Base-by-base conservation (phyloP, 30 jellyfish, hydroid and myxozoan genomes). In the Pelagia noctiluca region DNA sequence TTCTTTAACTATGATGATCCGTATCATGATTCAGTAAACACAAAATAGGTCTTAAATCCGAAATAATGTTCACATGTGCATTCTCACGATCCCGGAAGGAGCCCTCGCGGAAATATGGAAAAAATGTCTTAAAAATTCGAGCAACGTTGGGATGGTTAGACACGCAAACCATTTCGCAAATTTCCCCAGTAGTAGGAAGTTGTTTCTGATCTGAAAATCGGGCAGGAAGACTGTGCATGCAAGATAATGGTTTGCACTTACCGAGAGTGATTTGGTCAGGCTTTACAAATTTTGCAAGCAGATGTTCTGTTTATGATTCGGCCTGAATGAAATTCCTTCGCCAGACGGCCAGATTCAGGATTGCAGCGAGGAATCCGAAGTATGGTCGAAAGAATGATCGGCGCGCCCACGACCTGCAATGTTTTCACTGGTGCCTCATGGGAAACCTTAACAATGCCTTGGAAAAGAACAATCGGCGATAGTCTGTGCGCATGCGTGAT, bases 391-490 rank as follows among this genome's bases (percentile, higher is more conserved):
- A 86, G 94, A 75, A 91, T 91, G 98, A 83, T 75, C 72, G 98
- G 98, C 98, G 96, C 98, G 98, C 98, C 98, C 98, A 91, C 92
- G 73, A 63, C 90, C 83, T 80, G 90, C 83, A 61, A 80, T 80
- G 90, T 80, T 80, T 80, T 80, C 90, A 66, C 70, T 36, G 90
- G 46, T 61, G 90, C 64, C 90, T 80, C 82, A 80, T 80, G 90
- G 90, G 90, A 80, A 80, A 79, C 16, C 2, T 16, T 35, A 80
- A 80, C 90, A 80, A 80, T 80, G 54, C 21, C 24, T 63, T 78
- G 61, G 3, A 42, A 5, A 0, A 2, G 34, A 49, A 76, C 88
- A 76, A 76, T 23, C 22, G 77, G 38, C 2, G 21, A 19, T 10
- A 30, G 16, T 52, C 2, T 4, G 4, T 52, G 4, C 85, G 85